Conservation (phyloP, 2,888 invertebrate species). For the Nephrotoma appendiculata region DNA sequence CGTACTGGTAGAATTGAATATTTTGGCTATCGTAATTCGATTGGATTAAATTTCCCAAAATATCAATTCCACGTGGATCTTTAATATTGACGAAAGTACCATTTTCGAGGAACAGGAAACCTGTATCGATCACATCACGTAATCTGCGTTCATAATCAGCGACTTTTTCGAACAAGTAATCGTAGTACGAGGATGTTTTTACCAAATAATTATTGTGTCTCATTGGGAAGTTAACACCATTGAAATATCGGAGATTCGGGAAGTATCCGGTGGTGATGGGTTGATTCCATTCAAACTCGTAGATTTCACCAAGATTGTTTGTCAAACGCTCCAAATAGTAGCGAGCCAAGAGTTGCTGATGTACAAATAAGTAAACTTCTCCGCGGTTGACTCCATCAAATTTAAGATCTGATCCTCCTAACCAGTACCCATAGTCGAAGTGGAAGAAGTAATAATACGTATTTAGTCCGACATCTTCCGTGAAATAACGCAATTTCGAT, state of each 20-base stretch:
- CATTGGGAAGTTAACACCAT: slow-evolving; percentile 50
- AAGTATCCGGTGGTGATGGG: slow-evolving; percentile 44
- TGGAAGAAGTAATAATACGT: slow-evolving; percentile 50
- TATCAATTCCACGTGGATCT: slow-evolving; percentile 30
- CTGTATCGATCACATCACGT: slow-evolving; percentile 43
- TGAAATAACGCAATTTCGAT: slow-evolving; percentile 47
- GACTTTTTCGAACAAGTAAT: slow-evolving; percentile 26
- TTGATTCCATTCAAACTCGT: slow-evolving; percentile 39
- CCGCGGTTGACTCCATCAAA: slow-evolving; percentile 42
- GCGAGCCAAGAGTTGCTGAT: slow-evolving; percentile 52
- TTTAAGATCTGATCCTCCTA: slow-evolving; percentile 37
- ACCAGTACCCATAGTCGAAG: slow-evolving; percentile 46
- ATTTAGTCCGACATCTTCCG: slow-evolving; percentile 54
- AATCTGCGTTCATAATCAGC: slow-evolving; percentile 40
- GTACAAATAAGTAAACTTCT: slow-evolving; percentile 47
- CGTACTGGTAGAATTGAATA: slow-evolving; percentile 38
- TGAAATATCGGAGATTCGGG: slow-evolving; percentile 45
- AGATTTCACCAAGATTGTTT: slow-evolving; percentile 47
- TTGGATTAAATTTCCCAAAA: slow-evolving; percentile 40
- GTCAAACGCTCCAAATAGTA: slow-evolving; percentile 55
- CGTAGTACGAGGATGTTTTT: background rate
- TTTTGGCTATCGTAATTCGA: slow-evolving; percentile 37
- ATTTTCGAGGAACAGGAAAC: slow-evolving; percentile 31
- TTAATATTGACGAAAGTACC: slow-evolving; percentile 26
- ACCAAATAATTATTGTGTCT: slow-evolving; percentile 35